Evolutionary conservation across 2,888 invertebrate species (phyloP), one percentile per base, ranked within the genome.

Genomic region (Oscheius sp.): DNA sequence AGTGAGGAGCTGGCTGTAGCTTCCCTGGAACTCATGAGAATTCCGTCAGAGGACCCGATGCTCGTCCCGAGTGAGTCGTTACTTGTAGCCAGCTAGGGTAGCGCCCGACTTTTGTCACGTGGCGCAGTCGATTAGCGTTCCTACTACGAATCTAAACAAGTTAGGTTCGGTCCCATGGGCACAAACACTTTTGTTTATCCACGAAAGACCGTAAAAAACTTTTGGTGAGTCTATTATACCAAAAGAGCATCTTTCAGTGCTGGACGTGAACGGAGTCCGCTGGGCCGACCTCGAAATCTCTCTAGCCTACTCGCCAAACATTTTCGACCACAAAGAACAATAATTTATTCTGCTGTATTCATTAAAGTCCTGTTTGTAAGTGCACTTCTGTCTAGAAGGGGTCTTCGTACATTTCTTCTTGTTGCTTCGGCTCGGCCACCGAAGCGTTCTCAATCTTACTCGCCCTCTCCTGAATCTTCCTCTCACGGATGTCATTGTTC

Each of bases 361-460:
- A 63, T 48, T 48, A 60, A 63, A 21, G 21, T 57, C 13, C 53
- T 42, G 42, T 5, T 5, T 32, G 35, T 57, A 71, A 65, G 65
- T 57, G 37, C 68, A 68, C 68, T 68, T 78, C 10, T 35, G 7
- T 5, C 48, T 48, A 87, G 75, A 87, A 87, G 13, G 88, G 88
- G 75, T 88, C 88, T 70, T 88, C 88, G 60, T 86, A 86, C 83
- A 88, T 80, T 74, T 86, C 81, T 75, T 87, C 88, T 9, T 74
- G 76, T 70, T 83, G 76, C 50, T 82, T 78, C 42, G 81, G 79
- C 60, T 83, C 79, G 33, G 75, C 76, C 29, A 65, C 76, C 9
- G 79, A 81, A 2, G 84, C 82, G 53, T 84, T 85, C 65, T 88
- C 87, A 35, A 84, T 80, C 76, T 88, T 87, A 53, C 84, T 86